phyloP scores from a whole-genome alignment of 2,113 vertebrate genomes.

The Hyla sarda region DNA sequence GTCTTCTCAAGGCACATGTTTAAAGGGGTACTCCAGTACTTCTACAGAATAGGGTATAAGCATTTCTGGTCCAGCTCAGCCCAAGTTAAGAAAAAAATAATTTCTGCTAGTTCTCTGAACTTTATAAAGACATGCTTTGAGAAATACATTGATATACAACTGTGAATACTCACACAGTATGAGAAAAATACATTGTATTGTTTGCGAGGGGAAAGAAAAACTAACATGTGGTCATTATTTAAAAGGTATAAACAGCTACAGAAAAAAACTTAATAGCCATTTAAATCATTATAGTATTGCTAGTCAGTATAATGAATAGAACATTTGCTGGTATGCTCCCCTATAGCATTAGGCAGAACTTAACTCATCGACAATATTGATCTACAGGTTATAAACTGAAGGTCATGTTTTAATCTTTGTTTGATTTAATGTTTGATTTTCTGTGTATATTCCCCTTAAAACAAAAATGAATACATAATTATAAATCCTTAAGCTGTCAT shows the following conservation, averaged over 20 bases:
- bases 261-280: conserved; percentile 31
- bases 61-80: too few species aligned
- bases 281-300: conserved; percentile 31
- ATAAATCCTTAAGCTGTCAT: neutral
- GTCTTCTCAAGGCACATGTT: too few species aligned
- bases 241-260: conserved; percentile 25
- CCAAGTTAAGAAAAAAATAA: neutral
- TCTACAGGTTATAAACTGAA: neutral
- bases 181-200: conserved; percentile 9
- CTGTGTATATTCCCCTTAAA: neutral
- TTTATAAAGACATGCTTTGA: neutral
- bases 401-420: conserved; percentile 6
- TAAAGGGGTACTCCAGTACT: too few species aligned
- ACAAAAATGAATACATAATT: neutral
- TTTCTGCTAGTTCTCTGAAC: neutral
- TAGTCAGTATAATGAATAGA: conserved; percentile 38
- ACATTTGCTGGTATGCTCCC: conserved; percentile 43
- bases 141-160: neutral
- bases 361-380: conserved; percentile 13
- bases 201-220: conserved; percentile 67
- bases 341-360: conserved; percentile 27
- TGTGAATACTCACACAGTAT: neutral
- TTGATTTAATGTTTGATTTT: too few species aligned
- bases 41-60: too few species aligned
- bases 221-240: conserved; percentile 64